Evolutionary conservation across 1,140 invertebrate species (phyloP), one percentile per base, ranked within the genome.

Genomic region (Catajapyx aquilonaris): DNA sequence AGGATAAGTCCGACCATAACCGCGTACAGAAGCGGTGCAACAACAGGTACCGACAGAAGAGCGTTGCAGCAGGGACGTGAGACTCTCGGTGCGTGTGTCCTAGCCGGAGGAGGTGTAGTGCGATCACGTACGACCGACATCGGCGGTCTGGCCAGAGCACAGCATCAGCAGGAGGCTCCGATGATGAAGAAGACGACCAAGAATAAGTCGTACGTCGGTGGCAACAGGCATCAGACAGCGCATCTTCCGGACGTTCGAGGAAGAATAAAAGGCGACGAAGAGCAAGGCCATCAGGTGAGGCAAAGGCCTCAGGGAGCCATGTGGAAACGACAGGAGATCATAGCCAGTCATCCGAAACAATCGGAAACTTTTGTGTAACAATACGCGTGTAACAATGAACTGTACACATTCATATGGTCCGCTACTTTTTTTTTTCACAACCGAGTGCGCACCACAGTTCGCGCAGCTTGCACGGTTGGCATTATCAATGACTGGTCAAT

Each of bases 261-360:
- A 7, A 13, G 18, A 31, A 3, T 31, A 31, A 13, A 13, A 31
- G 13, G 15, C 13, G 57, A 41, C 55, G 53, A 37, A 48, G 44
- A 49, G 49, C 37, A 47, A 41, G 11, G 21, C 21, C 48, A n/a
- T 48, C 48, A n/a, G 45, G 44, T 5, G 44, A n/a, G 25, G 36
- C 22, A 25, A 13, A 41, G 30, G 33, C 16, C 18, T 5, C 20
- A 46, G 19, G 60, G 55, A 21, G 64, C 65, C 16, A 64, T 80
- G 2, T 83, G 80, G 64, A 83, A 83, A 53, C 61, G 79, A 31
- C 67, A 75, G 34, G 77, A 83, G 52, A 56, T 84, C 19, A 84
- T 83, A 46, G 74, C 79, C 3, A 81, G 77, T 52, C 72, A 74
- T 36, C 70, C 68, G 3, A 64, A 65, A 48, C n/a, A n/a, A n/a